phyloP scores from a whole-genome alignment of 2,888 invertebrate genomes.

The Epirrita christyi region DNA sequence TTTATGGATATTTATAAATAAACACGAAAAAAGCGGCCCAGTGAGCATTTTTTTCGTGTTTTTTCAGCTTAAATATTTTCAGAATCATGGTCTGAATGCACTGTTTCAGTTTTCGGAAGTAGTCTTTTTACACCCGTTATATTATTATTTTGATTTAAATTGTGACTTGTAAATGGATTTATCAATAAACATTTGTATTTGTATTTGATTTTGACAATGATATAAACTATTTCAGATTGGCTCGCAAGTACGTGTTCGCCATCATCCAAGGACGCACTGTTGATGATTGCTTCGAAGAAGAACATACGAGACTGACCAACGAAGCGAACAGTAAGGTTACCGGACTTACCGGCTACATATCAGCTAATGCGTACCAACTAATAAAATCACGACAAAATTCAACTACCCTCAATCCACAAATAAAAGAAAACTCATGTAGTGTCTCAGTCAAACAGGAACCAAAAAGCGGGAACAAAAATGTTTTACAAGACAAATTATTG shows the following conservation, averaged over 20 bases:
- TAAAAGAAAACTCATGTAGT: slow-evolving; percentile 73
- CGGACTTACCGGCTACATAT: slow-evolving; percentile 83
- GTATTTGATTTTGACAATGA: too few species aligned
- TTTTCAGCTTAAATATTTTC: too few species aligned
- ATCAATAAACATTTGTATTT: too few species aligned
- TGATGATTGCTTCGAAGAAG: slow-evolving; percentile 86
- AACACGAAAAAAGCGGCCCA: too few species aligned
- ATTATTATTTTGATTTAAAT: too few species aligned
- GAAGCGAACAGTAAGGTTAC: slow-evolving; percentile 66
- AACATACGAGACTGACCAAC: slow-evolving; percentile 64
- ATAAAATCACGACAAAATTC: slow-evolving; percentile 54
- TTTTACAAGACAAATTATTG: slow-evolving; percentile 77
- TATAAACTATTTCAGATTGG: slow-evolving; percentile 82
- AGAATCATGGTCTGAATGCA: too few species aligned
- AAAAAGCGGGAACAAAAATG: slow-evolving; percentile 67
- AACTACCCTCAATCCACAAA: slow-evolving; percentile 57
- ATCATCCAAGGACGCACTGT: slow-evolving; percentile 87
- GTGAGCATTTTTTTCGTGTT: too few species aligned
- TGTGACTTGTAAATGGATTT: too few species aligned
- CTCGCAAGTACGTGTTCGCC: slow-evolving; percentile 86
- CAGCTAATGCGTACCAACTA: slow-evolving; percentile 72
- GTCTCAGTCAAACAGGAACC: slow-evolving; percentile 59
- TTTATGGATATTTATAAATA: too few species aligned
- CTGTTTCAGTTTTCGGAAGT: too few species aligned
- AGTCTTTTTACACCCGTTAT: too few species aligned